phyloP scores from a whole-genome alignment of 2,113 vertebrate genomes.

The Dasyurus viverrinus region DNA sequence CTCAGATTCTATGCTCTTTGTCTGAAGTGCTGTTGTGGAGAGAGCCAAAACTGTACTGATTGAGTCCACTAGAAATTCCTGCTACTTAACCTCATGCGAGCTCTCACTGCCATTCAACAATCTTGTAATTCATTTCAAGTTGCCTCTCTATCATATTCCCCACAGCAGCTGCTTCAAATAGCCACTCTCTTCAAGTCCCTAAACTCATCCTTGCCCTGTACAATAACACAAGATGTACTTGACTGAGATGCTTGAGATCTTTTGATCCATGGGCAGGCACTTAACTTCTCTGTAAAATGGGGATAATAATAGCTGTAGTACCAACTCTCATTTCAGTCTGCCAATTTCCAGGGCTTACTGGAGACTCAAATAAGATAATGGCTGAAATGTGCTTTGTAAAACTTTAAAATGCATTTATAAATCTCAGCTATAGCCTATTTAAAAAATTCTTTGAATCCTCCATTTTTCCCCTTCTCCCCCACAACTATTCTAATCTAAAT shows the following conservation, averaged over 20 bases:
- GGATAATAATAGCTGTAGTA: constrained; percentile 2
- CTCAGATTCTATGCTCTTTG: background rate
- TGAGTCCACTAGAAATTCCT: background rate
- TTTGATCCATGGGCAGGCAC: background rate
- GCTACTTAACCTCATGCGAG: background rate
- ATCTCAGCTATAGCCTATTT: background rate
- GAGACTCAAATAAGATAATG: background rate
- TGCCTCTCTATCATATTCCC: background rate
- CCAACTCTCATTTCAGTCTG: background rate
- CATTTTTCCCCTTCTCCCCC: background rate
- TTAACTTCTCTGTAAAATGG: background rate
- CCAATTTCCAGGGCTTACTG: background rate
- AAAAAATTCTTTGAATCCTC: background rate
- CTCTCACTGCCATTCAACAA: background rate
- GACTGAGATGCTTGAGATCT: background rate
- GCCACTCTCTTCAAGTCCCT: background rate
- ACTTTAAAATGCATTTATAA: background rate
- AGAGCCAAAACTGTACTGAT: background rate
- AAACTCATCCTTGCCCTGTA: constrained; percentile 3
- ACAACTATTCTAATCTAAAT: background rate
- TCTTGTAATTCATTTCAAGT: constrained; percentile 2
- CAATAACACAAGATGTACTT: background rate
- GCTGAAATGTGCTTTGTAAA: background rate
- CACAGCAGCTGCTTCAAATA: background rate
- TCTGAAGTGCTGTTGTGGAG: background rate